Percentiles rank a stretch among this genome's conserved stretches.
These are phyloP conservation scores for Pao palembangensis DNA, from an alignment of 2,113 vertebrate species.

Conservation along the genomic window DNA sequence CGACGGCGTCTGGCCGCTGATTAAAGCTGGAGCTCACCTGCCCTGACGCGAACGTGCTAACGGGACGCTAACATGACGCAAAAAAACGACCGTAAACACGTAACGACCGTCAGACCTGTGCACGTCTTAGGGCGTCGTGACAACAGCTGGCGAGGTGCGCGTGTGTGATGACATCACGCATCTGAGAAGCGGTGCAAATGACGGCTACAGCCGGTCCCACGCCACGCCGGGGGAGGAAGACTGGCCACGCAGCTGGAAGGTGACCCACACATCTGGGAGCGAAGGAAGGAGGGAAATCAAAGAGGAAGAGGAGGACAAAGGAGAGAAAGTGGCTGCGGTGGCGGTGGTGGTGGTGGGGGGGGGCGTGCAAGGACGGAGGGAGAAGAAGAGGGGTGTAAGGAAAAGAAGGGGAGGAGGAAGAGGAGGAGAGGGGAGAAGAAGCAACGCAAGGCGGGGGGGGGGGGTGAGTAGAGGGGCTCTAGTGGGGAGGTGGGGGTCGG, in stretches of 20 bases:
- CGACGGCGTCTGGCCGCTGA: too few relatives aligned
- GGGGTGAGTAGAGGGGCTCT: conserved; percentile 34
- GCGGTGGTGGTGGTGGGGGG: background rate
- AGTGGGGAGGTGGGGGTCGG: conserved; percentile 16
- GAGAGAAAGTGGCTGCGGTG: background rate
- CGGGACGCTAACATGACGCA: too few relatives aligned
- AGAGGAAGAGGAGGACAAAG: background rate
- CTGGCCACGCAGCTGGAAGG: background rate
- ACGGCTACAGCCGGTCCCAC: too few relatives aligned
- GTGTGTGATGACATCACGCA: too few relatives aligned
- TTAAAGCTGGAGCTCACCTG: conserved; percentile 4
- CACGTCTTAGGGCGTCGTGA: too few relatives aligned
- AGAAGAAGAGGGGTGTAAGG: conserved; percentile 13
- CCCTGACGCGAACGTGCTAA: too few relatives aligned
- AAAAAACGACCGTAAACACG: too few relatives aligned
- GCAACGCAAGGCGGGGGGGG: conserved; percentile 23
- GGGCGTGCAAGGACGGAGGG: conserved; percentile 7
- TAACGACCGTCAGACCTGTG: too few relatives aligned
- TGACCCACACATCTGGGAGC: conserved; percentile 3
- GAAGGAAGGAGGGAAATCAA: background rate
- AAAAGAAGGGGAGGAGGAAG: conserved; percentile 4
- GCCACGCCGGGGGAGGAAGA: background rate
- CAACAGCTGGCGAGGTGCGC: too few relatives aligned
- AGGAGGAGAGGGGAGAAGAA: conserved; percentile 26
- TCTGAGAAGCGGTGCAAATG: too few relatives aligned